A percentile compares a stretch with the other conserved stretches of the same genome.
phyloP scores from a whole-genome alignment of 2,888 invertebrate species.

The Patella pellucida region DNA sequence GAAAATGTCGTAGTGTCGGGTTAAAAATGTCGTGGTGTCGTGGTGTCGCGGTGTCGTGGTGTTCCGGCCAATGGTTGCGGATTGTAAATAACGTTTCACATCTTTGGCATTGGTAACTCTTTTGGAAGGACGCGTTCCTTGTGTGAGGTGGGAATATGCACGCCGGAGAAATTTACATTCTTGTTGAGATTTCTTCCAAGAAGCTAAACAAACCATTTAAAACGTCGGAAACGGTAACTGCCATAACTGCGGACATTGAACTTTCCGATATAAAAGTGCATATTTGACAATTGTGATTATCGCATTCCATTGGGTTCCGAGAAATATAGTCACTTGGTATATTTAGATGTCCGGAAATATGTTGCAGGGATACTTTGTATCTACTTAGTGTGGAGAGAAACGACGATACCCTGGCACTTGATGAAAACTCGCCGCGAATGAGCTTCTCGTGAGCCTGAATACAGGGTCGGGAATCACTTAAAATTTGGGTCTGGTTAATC shows the following conservation, averaged over 20 bases:
- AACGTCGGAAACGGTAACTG: neutral
- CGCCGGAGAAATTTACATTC: conserved; percentile 4
- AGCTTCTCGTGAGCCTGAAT: neutral
- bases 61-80: neutral
- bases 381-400: neutral
- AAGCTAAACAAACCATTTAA: neutral
- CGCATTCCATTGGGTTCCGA: neutral
- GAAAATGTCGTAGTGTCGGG: too few species aligned
- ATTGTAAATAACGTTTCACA: conserved; percentile 10
- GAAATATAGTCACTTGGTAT: neutral
- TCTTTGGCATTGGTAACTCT: neutral
- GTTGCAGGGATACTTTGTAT: conserved; percentile 1
- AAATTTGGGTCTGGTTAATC: neutral
- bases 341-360: conserved; percentile 2
- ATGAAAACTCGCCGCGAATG: neutral
- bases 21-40: too few species aligned
- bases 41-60: too few species aligned
- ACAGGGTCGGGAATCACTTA: neutral
- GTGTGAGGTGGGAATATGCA: conserved; percentile 5
- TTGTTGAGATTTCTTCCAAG: conserved; percentile 11
- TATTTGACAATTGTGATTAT: neutral
- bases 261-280: conserved; percentile 7
- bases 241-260: neutral
- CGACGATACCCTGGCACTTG: conserved; percentile 3
- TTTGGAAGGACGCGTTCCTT: too few species aligned